These are phyloP conservation scores for Oxyscelio sp. DNA, from an alignment of 2,888 invertebrate species.

Conservation along the genomic window DNA sequence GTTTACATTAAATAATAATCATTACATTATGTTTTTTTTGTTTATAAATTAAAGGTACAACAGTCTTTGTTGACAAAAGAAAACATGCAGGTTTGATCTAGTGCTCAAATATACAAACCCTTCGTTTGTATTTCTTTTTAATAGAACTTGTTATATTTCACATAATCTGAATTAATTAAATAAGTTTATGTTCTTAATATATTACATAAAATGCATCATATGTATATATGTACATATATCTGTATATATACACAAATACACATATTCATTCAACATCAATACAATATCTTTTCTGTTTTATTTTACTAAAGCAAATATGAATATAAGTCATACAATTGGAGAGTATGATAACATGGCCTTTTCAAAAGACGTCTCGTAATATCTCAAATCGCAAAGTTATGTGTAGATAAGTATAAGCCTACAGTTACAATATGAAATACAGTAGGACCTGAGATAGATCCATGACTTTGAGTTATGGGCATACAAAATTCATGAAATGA, in stretches of 20 bases:
- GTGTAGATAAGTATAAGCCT: conserved; percentile 23
- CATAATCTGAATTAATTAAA: conserved; percentile 39
- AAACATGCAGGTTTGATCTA: background rate
- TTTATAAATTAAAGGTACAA: no score
- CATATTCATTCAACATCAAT: conserved; percentile 50
- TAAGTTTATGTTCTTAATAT: conserved; percentile 31
- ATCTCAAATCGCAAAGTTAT: conserved; percentile 8
- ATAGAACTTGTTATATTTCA: conserved; percentile 11
- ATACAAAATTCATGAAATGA: no score
- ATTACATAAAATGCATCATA: conserved; percentile 44
- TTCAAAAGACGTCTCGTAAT: conserved; percentile 17
- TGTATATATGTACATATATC: conserved; percentile 27
- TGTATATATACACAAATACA: no score
- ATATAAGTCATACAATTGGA: conserved; percentile 49
- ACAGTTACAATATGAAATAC: conserved; percentile 61
- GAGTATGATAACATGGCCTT: conserved; percentile 29
- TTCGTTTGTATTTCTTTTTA: conserved; percentile 1
- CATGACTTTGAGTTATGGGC: no score
- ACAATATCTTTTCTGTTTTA: conserved; percentile 34
- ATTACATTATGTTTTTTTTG: no score
- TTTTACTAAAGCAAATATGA: conserved; percentile 55
- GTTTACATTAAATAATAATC: no score
- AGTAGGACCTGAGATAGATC: no score
- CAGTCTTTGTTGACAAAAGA: no score
- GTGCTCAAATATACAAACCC: background rate